Percentiles rank a stretch among this genome's conserved stretches.
phyloP scores from a whole-genome alignment of 1,140 invertebrate genomes.

The Pseudachorutes palmiensis region DNA sequence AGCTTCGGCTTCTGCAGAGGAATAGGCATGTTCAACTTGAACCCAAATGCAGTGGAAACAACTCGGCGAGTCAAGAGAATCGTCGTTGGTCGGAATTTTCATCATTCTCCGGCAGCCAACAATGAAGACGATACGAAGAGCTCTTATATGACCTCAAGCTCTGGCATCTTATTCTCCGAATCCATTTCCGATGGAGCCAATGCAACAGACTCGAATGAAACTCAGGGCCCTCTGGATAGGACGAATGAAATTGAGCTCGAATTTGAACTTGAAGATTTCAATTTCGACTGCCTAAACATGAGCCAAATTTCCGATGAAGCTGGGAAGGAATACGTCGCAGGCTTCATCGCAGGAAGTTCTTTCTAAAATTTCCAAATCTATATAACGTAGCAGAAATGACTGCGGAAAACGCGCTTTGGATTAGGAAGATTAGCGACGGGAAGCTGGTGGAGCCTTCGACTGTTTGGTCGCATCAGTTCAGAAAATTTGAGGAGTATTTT shows the following conservation, averaged over 20 bases:
- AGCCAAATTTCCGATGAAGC: not conserved
- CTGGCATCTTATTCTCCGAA: not conserved
- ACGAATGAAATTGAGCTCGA: not conserved
- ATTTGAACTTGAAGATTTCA: not conserved
- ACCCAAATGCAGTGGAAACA: not conserved
- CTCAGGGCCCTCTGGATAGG: too few relatives aligned
- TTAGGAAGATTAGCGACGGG: not conserved
- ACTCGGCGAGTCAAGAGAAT: not conserved
- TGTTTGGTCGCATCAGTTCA: not conserved
- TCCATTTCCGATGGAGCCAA: not conserved
- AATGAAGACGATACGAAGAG: not conserved
- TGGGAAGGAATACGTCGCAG: constrained; percentile 10
- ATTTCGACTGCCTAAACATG: not conserved
- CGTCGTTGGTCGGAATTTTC: not conserved
- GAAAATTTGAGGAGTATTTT: constrained; percentile 7
- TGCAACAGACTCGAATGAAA: not conserved
- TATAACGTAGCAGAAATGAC: not conserved
- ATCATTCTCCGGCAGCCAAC: not conserved
- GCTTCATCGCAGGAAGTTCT: constrained; percentile 15
- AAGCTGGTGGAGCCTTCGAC: constrained; percentile 7
- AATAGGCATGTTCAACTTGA: not conserved
- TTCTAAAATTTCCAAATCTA: constrained; percentile 1
- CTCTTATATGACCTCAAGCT: not conserved
- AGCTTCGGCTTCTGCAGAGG: not conserved
- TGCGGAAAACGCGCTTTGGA: not conserved